Conservation (phyloP, 1,140 invertebrate genomes). For the Daktulosphaira vitifoliae region DNA sequence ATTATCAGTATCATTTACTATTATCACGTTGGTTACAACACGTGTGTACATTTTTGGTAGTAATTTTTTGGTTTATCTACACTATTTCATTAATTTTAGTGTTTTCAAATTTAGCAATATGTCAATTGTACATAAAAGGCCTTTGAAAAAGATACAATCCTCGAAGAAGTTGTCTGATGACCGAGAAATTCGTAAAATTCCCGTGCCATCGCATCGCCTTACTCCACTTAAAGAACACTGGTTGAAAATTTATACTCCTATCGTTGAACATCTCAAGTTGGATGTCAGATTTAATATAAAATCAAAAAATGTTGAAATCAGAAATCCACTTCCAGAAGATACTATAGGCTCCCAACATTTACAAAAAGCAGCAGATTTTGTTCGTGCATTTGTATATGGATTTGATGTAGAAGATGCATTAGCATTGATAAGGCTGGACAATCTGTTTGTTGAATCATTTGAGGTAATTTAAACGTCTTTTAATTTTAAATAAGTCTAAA, state of each 20-base stretch:
- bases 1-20: too few relatives aligned
- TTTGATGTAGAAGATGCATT: constrained; percentile 97
- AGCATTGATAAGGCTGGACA: constrained; percentile 88
- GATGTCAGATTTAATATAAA: constrained; percentile 93
- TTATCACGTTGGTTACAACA: too few relatives aligned
- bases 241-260: constrained; percentile 92
- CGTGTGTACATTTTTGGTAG: too few relatives aligned
- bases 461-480: constrained; percentile 55
- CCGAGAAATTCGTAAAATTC: constrained; percentile 50
- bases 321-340: constrained; percentile 61
- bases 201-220: constrained; percentile 70
- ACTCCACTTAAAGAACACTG: constrained; percentile 92
- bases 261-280: constrained; percentile 89
- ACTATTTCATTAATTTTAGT: too few relatives aligned
- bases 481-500: too few relatives aligned
- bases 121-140: background rate
- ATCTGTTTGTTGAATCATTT: constrained; percentile 95
- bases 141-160: background rate
- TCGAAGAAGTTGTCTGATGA: background rate
- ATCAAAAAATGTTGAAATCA: constrained; percentile 81
- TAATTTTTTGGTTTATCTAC: too few relatives aligned
- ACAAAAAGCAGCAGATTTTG: constrained; percentile 97
- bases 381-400: constrained; percentile 90
- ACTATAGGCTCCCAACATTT: constrained; percentile 73
- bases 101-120: too few relatives aligned